phyloP scores from a whole-genome alignment of 1,140 invertebrate species.

The Coenobita brevimanus region DNA sequence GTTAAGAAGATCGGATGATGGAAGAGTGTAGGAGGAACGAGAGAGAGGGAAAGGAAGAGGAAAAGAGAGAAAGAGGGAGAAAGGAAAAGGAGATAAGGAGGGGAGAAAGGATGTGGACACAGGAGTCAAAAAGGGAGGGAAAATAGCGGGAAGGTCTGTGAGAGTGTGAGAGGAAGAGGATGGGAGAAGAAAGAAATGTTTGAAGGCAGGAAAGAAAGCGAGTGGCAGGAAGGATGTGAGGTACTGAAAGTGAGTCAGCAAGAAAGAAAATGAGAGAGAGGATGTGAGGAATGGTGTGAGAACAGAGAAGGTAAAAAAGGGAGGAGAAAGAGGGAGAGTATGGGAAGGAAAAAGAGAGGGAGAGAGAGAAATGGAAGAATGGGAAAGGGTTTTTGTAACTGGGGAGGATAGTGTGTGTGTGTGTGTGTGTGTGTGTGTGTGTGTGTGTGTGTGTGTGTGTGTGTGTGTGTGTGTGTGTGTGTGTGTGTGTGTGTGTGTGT shows the following conservation, averaged over 20 bases:
- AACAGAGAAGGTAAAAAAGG: not conserved
- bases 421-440: no score
- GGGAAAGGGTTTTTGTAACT: not conserved
- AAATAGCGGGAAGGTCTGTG: not conserved
- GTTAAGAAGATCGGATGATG: no score
- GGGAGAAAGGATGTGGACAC: not conserved
- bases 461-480: no score
- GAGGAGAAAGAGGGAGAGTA: not conserved
- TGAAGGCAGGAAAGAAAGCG: no score
- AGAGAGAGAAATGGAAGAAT: not conserved
- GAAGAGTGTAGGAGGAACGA: not conserved
- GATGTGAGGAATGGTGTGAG: not conserved
- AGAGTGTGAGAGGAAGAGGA: not conserved
- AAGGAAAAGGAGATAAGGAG: not conserved
- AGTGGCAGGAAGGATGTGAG: no score
- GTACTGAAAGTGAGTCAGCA: not conserved
- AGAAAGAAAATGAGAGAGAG: not conserved
- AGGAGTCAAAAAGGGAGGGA: not conserved
- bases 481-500: slow-evolving; percentile 6
- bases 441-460: no score
- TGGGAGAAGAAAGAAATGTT: not conserved
- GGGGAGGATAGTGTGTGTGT: no score
- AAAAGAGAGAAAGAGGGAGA: no score
- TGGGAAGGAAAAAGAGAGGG: not conserved
- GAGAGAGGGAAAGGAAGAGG: not conserved